phyloP scores from a whole-genome alignment of 2,113 vertebrate species.

The Pleuronectes platessa region DNA sequence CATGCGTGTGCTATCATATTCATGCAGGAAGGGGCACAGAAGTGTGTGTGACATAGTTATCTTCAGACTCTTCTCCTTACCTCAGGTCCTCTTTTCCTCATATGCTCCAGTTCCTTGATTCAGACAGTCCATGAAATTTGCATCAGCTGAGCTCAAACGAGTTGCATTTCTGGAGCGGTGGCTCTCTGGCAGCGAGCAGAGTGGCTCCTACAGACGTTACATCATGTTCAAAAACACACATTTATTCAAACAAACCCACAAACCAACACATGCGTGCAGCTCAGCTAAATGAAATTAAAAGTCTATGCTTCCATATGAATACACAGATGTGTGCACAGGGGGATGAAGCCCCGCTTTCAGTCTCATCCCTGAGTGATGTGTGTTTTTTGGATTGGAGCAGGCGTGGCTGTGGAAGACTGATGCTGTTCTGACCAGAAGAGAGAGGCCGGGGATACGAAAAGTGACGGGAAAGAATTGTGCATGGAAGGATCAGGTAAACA shows the following conservation, averaged over 20 bases:
- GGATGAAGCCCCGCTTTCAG: not conserved
- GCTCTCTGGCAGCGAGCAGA: conserved; percentile 17
- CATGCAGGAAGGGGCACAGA: not conserved
- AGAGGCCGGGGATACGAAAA: not conserved
- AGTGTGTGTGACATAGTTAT: not conserved
- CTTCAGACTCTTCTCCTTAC: not conserved
- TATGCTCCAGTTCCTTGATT: conserved; percentile 47
- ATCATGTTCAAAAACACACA: conserved; percentile 45
- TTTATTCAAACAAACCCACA: conserved; percentile 21
- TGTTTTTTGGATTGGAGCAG: not conserved
- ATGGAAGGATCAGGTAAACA: conserved; percentile 4
- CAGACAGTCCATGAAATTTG: conserved; percentile 48
- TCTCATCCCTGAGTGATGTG: conserved; percentile 3
- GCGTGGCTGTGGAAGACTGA: conserved; percentile 10
- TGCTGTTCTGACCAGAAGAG: not conserved
- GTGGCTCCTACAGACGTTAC: conserved; percentile 54
- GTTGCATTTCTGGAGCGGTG: conserved; percentile 49
- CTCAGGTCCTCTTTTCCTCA: not conserved
- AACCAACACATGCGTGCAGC: conserved; percentile 1
- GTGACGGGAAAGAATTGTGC: not conserved
- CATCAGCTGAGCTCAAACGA: conserved; percentile 48
- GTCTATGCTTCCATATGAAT: not conserved
- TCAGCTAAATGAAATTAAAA: not conserved
- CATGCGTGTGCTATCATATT: not conserved
- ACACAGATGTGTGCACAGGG: not conserved